Conservation (phyloP, 1,140 invertebrate genomes). For the Caenorhabditis inopinata region DNA sequence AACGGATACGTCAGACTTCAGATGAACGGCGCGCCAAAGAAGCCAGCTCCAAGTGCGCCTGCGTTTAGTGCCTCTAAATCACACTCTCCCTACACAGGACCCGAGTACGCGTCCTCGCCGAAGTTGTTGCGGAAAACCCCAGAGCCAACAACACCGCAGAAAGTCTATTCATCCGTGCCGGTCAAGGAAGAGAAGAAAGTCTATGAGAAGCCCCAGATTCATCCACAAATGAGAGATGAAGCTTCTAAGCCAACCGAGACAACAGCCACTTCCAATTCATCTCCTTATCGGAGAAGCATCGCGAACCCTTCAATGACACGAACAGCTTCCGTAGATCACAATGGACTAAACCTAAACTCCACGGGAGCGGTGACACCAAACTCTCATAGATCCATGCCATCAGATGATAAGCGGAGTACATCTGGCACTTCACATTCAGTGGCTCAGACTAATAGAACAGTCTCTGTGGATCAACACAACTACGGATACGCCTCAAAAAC, state of each 20-base stretch:
- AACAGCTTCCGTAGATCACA: neutral
- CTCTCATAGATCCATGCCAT: no score
- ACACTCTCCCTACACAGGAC: neutral
- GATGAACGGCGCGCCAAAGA: conserved; percentile 7
- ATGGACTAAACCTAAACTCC: no score
- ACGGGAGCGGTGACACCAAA: no score
- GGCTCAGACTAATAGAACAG: no score
- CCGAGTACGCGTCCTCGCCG: neutral
- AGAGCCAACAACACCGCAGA: neutral
- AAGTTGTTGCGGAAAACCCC: neutral
- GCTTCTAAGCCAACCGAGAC: no score
- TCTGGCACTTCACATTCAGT: no score
- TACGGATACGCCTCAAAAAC: neutral
- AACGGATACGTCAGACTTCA: conserved; percentile 10
- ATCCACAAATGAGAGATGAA: neutral
- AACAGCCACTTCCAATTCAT: neutral
- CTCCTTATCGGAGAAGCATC: neutral
- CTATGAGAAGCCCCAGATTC: neutral
- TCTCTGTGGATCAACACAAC: neutral
- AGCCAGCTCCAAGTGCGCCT: neutral
- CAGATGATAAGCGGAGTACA: no score
- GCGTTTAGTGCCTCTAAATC: neutral
- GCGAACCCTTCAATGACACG: neutral
- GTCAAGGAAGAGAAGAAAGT: conserved; percentile 6
- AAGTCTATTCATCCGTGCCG: neutral